A percentile compares a stretch with the other conserved stretches of the same genome.
These are phyloP conservation scores for Muscicapa striata DNA, from an alignment of 2,797 vertebrate species.

Conservation along the genomic window DNA sequence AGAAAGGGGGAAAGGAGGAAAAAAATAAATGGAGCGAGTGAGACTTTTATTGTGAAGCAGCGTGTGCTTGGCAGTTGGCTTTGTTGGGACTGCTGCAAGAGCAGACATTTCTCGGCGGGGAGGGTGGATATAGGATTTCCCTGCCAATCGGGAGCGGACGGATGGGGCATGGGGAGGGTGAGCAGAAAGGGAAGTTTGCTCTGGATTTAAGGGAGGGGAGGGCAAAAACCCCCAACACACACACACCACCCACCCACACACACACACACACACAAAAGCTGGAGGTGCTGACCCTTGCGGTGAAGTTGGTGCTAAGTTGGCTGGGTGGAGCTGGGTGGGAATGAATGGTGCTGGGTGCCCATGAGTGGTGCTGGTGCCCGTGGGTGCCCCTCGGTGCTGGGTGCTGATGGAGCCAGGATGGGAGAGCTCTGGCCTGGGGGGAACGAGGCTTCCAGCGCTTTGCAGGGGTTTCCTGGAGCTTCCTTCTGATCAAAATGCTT, in stretches of 20 bases:
- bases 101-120: constrained; percentile 78
- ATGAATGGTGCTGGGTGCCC: constrained; percentile 12
- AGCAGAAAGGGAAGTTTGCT: constrained; percentile 69
- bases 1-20: constrained; percentile 19
- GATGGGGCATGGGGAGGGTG: constrained; percentile 72
- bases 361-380: neutral
- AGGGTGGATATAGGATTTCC: constrained; percentile 76
- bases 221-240: neutral
- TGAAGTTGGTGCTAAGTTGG: constrained; percentile 56
- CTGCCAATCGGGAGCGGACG: constrained; percentile 78
- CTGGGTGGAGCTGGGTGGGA: constrained; percentile 40
- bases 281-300: constrained; percentile 61
- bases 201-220: constrained; percentile 42
- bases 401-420: neutral
- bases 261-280: neutral
- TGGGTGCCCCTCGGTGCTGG: neutral
- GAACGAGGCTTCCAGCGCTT: neutral
- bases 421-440: neutral
- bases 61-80: constrained; percentile 76
- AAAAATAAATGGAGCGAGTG: constrained; percentile 43
- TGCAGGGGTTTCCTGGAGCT: neutral
- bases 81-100: constrained; percentile 81
- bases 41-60: constrained; percentile 85
- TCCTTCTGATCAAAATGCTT: neutral
- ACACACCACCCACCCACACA: neutral